Base-by-base conservation (phyloP, 2,888 invertebrate genomes). In the Bursaphelenchus okinawaensis region DNA sequence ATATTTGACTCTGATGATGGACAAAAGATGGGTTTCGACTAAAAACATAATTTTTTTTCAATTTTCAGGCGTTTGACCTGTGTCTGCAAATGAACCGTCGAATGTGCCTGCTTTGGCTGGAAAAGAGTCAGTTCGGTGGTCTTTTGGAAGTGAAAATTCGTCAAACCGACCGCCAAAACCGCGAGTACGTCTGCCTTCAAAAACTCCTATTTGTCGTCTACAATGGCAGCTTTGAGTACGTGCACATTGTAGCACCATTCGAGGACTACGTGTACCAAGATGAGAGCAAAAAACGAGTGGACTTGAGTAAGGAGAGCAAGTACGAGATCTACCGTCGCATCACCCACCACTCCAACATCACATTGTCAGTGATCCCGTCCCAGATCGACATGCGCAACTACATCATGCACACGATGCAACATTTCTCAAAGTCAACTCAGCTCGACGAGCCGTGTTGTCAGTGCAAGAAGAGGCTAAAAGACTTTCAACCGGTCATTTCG, bases 161-260 rank as follows among this genome's bases (percentile, higher is more conserved):
- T 4, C 3, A 27, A 4, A n/a, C 2, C 52, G 60, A 55, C 52
- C 70, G 71, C 20, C n/a, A n/a, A n/a, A n/a, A 4, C 40, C 12
- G 12, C 7, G 16, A 9, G 7, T 7, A n/a, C 19, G 54, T 54
- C 54, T 54, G 26, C 19, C 12, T 54, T 12, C 12, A 16, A 19
- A 68, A 68, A 27, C n/a, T 23, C n/a, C 50, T 68, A 19, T 31
- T 71, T 20, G 40, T 68, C 27, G 52, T 68, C 52, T 71, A 68
- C 61, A 72, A 72, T 52, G 69, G 69, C 22, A n/a, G 8, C 7
- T 50, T 69, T 23, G 69, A 69, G 22, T 73, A 72, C 58, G 51
- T 72, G 7, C 69, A 69, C 19, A 51, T 69, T 22, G 22, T 72
- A 12, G 69, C 69, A 0, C 68, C 69, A 0, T 71, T 72, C 54